Base-by-base conservation (phyloP, 2,113 vertebrate genomes). In the Lophius piscatorius region DNA sequence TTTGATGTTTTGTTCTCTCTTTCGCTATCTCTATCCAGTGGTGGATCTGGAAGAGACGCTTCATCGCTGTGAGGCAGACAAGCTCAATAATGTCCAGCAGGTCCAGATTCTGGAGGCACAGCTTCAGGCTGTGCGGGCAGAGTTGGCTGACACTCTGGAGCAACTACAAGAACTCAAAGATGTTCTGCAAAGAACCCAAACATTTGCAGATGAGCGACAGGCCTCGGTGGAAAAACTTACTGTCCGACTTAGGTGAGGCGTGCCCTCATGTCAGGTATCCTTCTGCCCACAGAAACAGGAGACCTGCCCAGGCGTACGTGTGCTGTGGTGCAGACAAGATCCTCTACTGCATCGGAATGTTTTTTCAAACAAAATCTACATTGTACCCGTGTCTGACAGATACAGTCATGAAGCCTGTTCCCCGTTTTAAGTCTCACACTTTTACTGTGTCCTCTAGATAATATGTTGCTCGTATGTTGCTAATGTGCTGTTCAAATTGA, bases 1-100 rank as follows among this genome's bases (percentile, higher is more conserved):
- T 11, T 23, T 11, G 34, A 9, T 8, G 2, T 35, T 9, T 22
- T 51, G 29, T 34, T n/a, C 0, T 22, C 6, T 49, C 5, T 6
- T 23, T 17, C 14, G 2, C 42, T 23, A 33, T 22, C 14, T 1
- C n/a, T 18, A 20, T 13, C 67, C 40, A 98, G 96, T 92, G 41
- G 74, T 82, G 6, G 87, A 93, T 52, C 89, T 97, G 58, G 93
- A 97, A 82, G 93, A 95, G 62, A 91, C 91, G 60, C 85, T 97
- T 33, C 91, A 92, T 35, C 82, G 77, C 31, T 92, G 86, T 40
- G 93, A 96, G 84, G 86, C 81, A 22, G 88, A 93, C 67, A 55
- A 88, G 36, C 83, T 81, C 39, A 91, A 89, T 77, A 87, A 85
- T 13, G 45, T 84, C 23, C 90, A 94, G 81, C 88, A 82, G 82